Evolutionary conservation across 2,113 vertebrate genomes (phyloP), one percentile per base, ranked within the genome.

Genomic region (Coreoperca whiteheadi): DNA sequence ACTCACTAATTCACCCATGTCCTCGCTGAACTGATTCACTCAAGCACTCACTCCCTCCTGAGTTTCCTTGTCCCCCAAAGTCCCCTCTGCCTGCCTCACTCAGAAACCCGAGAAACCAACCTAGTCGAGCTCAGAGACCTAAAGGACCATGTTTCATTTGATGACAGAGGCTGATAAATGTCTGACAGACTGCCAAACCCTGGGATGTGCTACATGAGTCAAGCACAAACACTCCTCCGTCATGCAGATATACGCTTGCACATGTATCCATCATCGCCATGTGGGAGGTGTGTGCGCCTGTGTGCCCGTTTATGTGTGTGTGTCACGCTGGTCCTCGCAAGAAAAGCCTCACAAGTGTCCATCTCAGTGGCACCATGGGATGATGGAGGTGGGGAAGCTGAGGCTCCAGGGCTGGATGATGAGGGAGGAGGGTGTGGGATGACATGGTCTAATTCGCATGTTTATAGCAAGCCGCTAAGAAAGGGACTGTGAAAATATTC

Each of bases 161-260:
- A 85, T 77, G 82, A 89, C 74, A 86, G 85, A 82, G 81, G 77
- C 82, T 79, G 90, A 91, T 88, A 87, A 77, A 90, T 81, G 90
- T 72, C 79, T 86, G 86, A 90, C 83, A 70, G 70, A 70, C 86
- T 79, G 87, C 89, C 87, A 89, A 90, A 85, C 74, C 77, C 53
- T 28, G 15, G 39, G 87, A 86, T 69, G 78, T 74, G 86, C 82
- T 70, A 88, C 83, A 77, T 83, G 88, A 91, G 91, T 93, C 85
- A 84, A 74, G 82, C 80, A 74, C 89, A 90, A 89, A 85, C 89
- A 90, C 87, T 88, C 88, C 81, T 91, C 84, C 89, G 3, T 84
- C 3, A 41, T 5, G 23, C 71, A 73, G 79, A 84, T 82, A 83
- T 66, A 76, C 75, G 2, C 85, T 89, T 84, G 84, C 83, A 77